Conservation (phyloP, 2,888 invertebrate genomes). For the Himalopsyche japonica region DNA sequence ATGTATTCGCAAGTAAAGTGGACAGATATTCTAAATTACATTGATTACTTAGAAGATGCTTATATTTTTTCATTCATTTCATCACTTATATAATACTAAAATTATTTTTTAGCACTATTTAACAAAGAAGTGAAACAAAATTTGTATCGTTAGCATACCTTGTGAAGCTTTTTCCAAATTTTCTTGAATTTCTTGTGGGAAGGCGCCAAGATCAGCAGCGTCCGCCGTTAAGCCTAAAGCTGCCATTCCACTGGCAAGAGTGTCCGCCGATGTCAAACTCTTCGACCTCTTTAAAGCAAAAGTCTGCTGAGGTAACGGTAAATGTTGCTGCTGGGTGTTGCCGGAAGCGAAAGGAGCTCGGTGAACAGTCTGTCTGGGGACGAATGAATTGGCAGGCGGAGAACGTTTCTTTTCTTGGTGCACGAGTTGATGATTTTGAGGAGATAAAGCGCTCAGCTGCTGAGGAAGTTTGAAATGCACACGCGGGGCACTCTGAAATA, state of each 20-base stretch:
- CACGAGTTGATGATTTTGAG: not conserved
- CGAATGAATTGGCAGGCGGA: conserved; percentile 45
- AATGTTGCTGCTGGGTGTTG: not conserved
- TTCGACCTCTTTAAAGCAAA: conserved; percentile 77
- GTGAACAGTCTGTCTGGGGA: conserved; percentile 44
- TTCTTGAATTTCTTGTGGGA: conserved; percentile 73
- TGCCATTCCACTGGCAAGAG: conserved; percentile 68
- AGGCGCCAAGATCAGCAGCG: conserved; percentile 75
- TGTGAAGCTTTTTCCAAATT: conserved; percentile 76
- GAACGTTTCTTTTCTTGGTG: conserved; percentile 55
- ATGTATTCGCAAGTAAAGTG: too few species aligned
- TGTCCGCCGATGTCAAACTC: conserved; percentile 78
- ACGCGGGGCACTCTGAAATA: conserved; percentile 56
- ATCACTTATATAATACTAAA: not conserved
- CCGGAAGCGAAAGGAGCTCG: conserved; percentile 41
- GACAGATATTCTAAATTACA: too few species aligned
- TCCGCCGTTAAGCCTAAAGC: conserved; percentile 71
- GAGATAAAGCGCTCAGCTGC: conserved; percentile 44
- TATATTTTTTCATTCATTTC: not conserved
- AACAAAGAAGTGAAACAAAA: not conserved
- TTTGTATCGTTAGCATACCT: conserved; percentile 50
- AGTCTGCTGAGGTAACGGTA: conserved; percentile 36
- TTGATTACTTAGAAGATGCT: not conserved
- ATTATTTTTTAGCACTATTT: not conserved
- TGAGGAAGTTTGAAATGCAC: conserved; percentile 64